Percentiles rank a stretch among this genome's conserved stretches.
Evolutionary conservation across 23 tunicate genomes (phyloP).

Genomic region (Diplosoma virens): DNA sequence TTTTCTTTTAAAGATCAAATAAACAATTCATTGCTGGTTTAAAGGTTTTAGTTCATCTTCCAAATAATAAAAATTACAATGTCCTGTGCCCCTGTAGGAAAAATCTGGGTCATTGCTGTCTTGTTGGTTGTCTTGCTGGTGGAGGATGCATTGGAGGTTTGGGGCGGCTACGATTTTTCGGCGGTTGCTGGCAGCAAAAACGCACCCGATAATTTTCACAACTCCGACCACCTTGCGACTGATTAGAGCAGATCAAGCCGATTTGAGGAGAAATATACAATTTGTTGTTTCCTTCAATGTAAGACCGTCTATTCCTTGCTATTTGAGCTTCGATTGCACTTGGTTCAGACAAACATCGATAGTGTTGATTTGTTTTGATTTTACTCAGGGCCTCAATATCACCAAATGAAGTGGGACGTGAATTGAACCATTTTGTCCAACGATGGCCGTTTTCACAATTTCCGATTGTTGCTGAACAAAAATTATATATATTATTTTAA

Average conservation of each 20-base stretch:
- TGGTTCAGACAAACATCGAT: background rate
- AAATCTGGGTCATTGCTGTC: too few species aligned
- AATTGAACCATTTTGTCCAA: conserved; percentile 12
- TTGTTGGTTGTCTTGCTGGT: too few species aligned
- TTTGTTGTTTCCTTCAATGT: conserved; percentile 11
- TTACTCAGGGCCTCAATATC: background rate
- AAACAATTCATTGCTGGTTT: too few species aligned
- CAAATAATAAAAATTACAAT: too few species aligned
- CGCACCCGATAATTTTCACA: conserved; percentile 20
- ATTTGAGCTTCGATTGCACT: conserved; percentile 40
- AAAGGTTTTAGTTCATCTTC: too few species aligned
- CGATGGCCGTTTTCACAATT: conserved; percentile 2
- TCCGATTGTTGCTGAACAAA: conserved; percentile 13
- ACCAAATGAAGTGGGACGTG: background rate
- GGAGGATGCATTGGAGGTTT: background rate
- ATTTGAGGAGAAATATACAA: background rate
- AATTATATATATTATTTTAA: too few species aligned
- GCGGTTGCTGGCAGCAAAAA: conserved; percentile 29
- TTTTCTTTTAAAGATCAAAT: too few species aligned
- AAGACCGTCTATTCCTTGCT: conserved; percentile 11
- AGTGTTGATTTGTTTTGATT: background rate
- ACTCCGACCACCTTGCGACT: background rate
- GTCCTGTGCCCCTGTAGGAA: too few species aligned
- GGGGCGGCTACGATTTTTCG: background rate
- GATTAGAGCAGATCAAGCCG: conserved; percentile 7